Conservation (phyloP, 2,888 invertebrate species). For the Rotaria sp. region DNA sequence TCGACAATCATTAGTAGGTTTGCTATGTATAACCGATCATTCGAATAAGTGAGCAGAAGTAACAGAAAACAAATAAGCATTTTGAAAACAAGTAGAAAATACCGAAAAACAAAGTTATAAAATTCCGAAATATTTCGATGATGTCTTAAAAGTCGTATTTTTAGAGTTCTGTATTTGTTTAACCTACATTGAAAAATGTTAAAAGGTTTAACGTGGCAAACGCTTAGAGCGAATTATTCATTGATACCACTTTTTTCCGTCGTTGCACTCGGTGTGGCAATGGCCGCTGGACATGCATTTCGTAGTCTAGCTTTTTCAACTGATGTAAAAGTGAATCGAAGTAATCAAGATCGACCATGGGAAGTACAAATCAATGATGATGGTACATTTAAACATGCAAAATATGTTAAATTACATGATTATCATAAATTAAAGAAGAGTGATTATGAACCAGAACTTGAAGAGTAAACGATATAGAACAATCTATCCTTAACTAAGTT, state of each 20-base stretch:
- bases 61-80: neutral
- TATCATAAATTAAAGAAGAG: neutral
- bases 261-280: neutral
- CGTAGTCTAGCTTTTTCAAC: neutral
- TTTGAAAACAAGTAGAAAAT: neutral
- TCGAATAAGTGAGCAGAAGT: neutral
- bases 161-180: neutral
- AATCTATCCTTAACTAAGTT: neutral
- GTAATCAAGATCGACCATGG: slow-evolving; percentile 1
- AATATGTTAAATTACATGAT: neutral
- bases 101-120: neutral
- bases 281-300: slow-evolving; percentile 20
- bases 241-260: neutral
- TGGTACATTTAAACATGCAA: neutral
- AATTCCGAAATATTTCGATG: no score
- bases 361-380: neutral
- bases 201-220: slow-evolving; percentile 3
- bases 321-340: neutral
- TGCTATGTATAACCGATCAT: neutral
- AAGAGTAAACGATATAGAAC: neutral
- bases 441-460: neutral
- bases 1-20: neutral
- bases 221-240: neutral
- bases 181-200: neutral
- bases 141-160: neutral